Evolutionary conservation across 30 jellyfish, hydroid and myxozoan species (phyloP).

Genomic region (Cassiopea xamachana): DNA sequence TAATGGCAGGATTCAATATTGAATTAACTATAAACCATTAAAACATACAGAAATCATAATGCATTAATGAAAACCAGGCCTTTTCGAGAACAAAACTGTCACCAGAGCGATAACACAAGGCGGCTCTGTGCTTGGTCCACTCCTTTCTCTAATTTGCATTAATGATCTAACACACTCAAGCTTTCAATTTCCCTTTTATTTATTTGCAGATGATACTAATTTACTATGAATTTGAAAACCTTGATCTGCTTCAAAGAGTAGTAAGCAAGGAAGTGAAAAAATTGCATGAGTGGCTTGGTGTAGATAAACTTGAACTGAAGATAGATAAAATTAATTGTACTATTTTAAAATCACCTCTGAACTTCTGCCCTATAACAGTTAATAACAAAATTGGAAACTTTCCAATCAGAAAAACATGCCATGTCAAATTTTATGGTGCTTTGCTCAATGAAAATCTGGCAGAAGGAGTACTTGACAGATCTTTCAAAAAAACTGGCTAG

Average conservation of each 20-base stretch:
- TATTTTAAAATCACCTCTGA: not conserved
- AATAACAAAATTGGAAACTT: not conserved
- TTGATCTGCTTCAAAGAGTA: not conserved
- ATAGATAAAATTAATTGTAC: not conserved
- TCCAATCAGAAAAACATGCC: not conserved
- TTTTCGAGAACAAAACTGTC: not conserved
- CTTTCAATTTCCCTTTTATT: not conserved
- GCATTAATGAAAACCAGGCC: no score
- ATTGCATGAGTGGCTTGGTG: not conserved
- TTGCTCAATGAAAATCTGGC: not conserved
- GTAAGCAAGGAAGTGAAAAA: not conserved
- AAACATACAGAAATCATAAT: no score
- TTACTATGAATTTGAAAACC: not conserved
- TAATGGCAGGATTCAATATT: no score
- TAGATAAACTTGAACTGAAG: no score
- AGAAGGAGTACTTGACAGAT: not conserved
- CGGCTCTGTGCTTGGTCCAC: not conserved
- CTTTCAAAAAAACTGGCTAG: not conserved
- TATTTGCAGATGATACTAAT: not conserved
- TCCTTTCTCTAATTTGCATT: not conserved
- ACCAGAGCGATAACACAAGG: not conserved
- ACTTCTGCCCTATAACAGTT: not conserved
- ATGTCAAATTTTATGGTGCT: not conserved
- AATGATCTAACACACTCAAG: not conserved
- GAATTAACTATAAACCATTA: no score